Evolutionary conservation across 2,113 vertebrate genomes (phyloP).

Genomic region (Peromyscus leucopus): DNA sequence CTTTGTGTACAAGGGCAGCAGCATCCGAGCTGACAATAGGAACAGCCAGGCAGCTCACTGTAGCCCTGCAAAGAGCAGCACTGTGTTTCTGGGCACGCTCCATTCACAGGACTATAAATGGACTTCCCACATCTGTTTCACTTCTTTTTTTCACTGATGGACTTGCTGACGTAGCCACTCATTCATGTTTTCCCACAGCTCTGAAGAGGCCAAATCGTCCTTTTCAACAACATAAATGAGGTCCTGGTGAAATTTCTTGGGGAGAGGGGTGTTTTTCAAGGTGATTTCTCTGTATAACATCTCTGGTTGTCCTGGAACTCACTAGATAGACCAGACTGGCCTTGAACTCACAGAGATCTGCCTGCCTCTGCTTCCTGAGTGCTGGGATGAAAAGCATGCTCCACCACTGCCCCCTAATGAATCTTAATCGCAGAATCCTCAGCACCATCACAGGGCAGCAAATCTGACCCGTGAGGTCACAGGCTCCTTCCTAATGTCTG

Average conservation of each 20-base stretch:
- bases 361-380: not conserved
- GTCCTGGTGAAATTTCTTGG: not conserved
- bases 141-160: not conserved
- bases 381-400: not conserved
- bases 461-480: not conserved
- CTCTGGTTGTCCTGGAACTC: not conserved
- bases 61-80: not conserved
- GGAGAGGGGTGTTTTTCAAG: not conserved
- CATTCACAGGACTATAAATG: conserved; percentile 35
- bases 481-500: not conserved
- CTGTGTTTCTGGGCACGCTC: not conserved
- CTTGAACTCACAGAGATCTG: not conserved
- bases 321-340: not conserved
- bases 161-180: conserved; percentile 36
- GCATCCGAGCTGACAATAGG: not conserved
- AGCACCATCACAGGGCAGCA: not conserved
- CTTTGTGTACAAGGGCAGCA: not conserved
- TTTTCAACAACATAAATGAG: not conserved
- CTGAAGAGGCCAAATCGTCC: not conserved
- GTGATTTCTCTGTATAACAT: not conserved
- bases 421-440: not conserved
- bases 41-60: not conserved
- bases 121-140: conserved; percentile 55
- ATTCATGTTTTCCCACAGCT: conserved; percentile 42
- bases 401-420: not conserved